Evolutionary conservation across 2,888 invertebrate genomes (phyloP).

Genomic region (Thecophora atra): DNA sequence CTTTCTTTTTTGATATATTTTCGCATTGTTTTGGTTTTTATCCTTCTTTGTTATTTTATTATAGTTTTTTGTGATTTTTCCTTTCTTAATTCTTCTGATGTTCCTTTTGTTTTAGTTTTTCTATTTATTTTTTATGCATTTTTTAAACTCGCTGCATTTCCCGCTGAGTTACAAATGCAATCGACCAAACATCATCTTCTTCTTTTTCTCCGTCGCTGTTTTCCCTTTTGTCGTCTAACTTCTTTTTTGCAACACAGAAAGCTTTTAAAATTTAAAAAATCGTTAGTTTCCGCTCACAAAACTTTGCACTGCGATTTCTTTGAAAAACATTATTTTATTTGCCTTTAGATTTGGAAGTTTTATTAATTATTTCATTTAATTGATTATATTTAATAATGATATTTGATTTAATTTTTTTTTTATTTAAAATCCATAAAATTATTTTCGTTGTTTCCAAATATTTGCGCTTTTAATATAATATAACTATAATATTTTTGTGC

Average conservation of each 20-base stretch:
- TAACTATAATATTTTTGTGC: too few species aligned
- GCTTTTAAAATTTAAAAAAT: conserved; percentile 7
- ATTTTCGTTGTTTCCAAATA: too few species aligned
- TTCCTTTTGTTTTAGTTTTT: neutral
- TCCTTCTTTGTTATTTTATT: neutral
- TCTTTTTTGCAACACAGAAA: conserved; percentile 1
- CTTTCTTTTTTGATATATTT: neutral
- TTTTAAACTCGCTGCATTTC: neutral
- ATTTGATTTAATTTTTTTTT: neutral
- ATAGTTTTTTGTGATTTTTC: neutral
- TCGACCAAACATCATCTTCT: neutral
- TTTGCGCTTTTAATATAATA: too few species aligned
- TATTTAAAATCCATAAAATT: too few species aligned
- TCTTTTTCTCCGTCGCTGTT: neutral
- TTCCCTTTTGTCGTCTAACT: neutral
- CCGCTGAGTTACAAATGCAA: conserved; percentile 9
- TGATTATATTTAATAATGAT: neutral
- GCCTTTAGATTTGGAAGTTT: neutral
- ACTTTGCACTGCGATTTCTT: neutral
- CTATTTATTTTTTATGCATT: conserved; percentile 1
- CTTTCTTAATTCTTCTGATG: neutral
- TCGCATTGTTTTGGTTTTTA: too few species aligned
- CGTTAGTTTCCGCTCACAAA: neutral
- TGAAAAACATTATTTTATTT: neutral
- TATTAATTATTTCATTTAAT: conserved; percentile 2